phyloP scores from a whole-genome alignment of 1,140 invertebrate species.

The Euura saliciscinereae region DNA sequence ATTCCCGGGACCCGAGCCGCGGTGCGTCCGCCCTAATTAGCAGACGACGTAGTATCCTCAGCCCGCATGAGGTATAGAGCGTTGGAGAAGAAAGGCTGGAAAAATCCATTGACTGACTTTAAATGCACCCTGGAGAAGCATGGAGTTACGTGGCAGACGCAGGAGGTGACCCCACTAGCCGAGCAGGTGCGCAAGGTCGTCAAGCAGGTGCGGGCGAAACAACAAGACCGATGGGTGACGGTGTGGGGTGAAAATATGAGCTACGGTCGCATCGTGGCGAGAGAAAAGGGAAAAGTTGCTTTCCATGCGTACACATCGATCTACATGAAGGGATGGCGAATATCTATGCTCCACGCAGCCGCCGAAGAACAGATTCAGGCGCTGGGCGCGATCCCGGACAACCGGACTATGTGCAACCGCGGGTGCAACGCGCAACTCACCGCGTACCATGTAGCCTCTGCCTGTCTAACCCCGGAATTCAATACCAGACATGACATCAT shows the following conservation, averaged over 20 bases:
- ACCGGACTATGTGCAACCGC: too few species aligned
- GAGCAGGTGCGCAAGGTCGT: constrained; percentile 10
- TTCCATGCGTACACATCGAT: too few species aligned
- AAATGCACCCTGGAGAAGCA: background rate
- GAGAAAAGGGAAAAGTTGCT: background rate
- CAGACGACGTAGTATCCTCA: too few species aligned
- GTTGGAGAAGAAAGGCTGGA: constrained; percentile 2
- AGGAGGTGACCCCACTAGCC: too few species aligned
- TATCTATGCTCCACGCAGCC: too few species aligned
- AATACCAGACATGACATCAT: too few species aligned
- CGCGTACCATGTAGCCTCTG: background rate
- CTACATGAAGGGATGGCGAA: too few species aligned
- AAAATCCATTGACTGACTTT: background rate
- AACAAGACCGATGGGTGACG: constrained; percentile 10
- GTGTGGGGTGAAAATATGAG: constrained; percentile 11
- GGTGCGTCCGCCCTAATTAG: too few species aligned
- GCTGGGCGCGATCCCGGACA: too few species aligned
- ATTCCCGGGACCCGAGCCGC: too few species aligned
- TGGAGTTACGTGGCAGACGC: background rate
- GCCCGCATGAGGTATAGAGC: background rate
- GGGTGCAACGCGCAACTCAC: too few species aligned
- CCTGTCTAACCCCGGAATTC: background rate
- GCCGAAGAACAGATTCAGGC: too few species aligned
- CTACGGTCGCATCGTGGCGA: background rate
- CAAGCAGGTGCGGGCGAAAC: background rate